Evolutionary conservation across 2,113 vertebrate species (phyloP).

Genomic region (Nanorana parkeri): DNA sequence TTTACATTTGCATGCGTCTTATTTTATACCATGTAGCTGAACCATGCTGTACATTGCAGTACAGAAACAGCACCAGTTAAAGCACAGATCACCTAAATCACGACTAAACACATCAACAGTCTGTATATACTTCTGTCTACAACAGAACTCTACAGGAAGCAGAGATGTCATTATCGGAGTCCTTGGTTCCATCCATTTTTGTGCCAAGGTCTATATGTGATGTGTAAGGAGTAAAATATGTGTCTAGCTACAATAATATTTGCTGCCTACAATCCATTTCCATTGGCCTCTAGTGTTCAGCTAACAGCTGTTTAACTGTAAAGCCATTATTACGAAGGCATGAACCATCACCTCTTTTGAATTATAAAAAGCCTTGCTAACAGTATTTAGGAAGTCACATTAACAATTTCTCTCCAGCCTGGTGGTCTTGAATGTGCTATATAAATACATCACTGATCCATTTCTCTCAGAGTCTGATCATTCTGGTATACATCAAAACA

Average conservation of each 20-base stretch:
- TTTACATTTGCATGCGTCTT: too few relatives aligned
- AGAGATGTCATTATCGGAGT: not conserved
- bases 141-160: not conserved
- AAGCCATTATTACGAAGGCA: slow-evolving; percentile 17
- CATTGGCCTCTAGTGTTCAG: slow-evolving; percentile 10
- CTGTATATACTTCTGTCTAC: slow-evolving; percentile 19
- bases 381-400: not conserved
- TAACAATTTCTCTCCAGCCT: not conserved
- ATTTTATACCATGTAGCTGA: too few relatives aligned
- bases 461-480: not conserved
- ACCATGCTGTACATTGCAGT: too few relatives aligned
- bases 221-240: not conserved
- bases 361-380: not conserved
- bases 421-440: slow-evolving; percentile 21
- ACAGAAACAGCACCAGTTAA: too few relatives aligned
- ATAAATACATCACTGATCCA: not conserved
- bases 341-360: not conserved
- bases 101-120: not conserved
- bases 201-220: not conserved
- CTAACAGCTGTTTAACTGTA: not conserved
- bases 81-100: not conserved
- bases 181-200: not conserved
- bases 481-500: not conserved
- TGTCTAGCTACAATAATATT: slow-evolving; percentile 21
- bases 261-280: slow-evolving; percentile 27